phyloP scores from a whole-genome alignment of 2,888 invertebrate species.

The Anthophora plumipes region DNA sequence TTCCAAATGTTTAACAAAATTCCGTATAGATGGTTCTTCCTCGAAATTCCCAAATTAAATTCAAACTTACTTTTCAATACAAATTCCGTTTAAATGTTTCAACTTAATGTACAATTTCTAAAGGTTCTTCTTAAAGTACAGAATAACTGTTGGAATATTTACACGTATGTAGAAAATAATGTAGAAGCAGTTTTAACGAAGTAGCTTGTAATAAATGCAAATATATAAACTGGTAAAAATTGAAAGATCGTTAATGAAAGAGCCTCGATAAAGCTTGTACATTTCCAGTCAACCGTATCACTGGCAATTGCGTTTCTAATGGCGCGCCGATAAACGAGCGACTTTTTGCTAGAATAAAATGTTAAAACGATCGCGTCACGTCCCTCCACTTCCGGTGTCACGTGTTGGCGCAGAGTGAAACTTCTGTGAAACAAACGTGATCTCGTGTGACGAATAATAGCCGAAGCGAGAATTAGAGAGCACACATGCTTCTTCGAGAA shows the following conservation, averaged over 20 bases:
- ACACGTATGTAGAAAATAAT: too few species aligned
- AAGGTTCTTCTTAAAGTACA: too few species aligned
- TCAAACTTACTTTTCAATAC: neutral
- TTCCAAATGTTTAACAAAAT: too few species aligned
- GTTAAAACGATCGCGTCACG: neutral
- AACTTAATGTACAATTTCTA: too few species aligned
- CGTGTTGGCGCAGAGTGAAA: neutral
- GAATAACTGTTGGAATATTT: too few species aligned
- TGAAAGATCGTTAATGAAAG: neutral
- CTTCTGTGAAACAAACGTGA: neutral
- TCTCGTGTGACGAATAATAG: constrained; percentile 6
- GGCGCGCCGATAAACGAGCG: too few species aligned
- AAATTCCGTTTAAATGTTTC: too few species aligned
- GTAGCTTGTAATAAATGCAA: too few species aligned
- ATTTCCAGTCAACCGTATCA: neutral
- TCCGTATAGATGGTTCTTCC: neutral
- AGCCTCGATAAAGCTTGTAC: neutral
- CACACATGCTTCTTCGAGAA: too few species aligned
- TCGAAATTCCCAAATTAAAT: neutral
- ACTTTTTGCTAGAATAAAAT: neutral
- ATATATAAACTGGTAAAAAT: too few species aligned
- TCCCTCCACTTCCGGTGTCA: neutral
- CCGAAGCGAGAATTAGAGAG: neutral
- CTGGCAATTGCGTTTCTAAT: too few species aligned
- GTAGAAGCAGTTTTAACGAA: too few species aligned